Percentiles rank a stretch among this genome's conserved stretches.
phyloP scores from a whole-genome alignment of 2,888 invertebrate species.

The Ischnus inquisitorius region DNA sequence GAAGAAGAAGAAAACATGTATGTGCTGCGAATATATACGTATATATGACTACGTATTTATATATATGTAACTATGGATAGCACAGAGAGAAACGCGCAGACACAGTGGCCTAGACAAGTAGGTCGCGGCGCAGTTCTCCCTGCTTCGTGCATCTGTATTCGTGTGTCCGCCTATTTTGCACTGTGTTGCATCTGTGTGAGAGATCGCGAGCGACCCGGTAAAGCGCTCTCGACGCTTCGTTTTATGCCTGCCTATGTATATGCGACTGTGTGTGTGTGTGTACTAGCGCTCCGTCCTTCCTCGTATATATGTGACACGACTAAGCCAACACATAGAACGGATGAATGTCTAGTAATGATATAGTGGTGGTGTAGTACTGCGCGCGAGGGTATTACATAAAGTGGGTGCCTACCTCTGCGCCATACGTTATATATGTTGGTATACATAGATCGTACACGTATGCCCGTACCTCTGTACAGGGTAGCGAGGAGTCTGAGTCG shows the following conservation, averaged over 20 bases:
- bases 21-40: slow-evolving; percentile 1
- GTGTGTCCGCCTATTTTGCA: slow-evolving; percentile 36
- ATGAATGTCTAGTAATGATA: slow-evolving; percentile 56
- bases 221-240: slow-evolving; percentile 49
- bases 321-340: slow-evolving; percentile 50
- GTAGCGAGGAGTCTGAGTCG: slow-evolving; percentile 56
- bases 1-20: slow-evolving; percentile 32
- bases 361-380: slow-evolving; percentile 49
- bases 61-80: slow-evolving; percentile 43
- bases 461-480: slow-evolving; percentile 18
- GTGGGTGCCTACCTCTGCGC: slow-evolving; percentile 74
- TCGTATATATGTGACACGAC: slow-evolving; percentile 28
- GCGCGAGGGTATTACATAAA: slow-evolving; percentile 78
- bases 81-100: slow-evolving; percentile 65
- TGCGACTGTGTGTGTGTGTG: neutral
- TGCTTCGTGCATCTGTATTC: slow-evolving; percentile 68
- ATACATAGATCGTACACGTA: slow-evolving; percentile 12
- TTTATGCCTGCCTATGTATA: slow-evolving; percentile 29
- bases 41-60: slow-evolving; percentile 7
- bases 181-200: slow-evolving; percentile 31
- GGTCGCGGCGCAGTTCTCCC: slow-evolving; percentile 84
- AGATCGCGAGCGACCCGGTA: slow-evolving; percentile 53
- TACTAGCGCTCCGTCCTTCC: slow-evolving; percentile 61
- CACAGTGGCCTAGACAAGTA: slow-evolving; percentile 84
- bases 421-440: slow-evolving; percentile 69